Evolutionary conservation across 1,140 invertebrate genomes (phyloP), one percentile per base, ranked within the genome.

Genomic region (Subanguina moxae): DNA sequence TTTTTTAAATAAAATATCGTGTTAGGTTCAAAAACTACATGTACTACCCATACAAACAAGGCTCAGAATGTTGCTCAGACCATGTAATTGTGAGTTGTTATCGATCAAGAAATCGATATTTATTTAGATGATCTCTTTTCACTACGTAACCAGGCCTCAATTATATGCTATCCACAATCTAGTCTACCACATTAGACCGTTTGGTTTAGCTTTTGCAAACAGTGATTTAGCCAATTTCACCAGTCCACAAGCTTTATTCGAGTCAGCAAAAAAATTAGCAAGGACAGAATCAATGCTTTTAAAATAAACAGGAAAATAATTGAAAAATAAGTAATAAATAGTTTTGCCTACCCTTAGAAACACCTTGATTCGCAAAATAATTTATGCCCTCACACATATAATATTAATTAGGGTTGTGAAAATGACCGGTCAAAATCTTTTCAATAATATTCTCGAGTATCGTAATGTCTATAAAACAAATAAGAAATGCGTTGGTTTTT

Each of bases 1-100:
- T n/a, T 38, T 11, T 38, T 38, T 38, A 38, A 38, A 38, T 38
- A 38, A 38, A 38, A 38, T 38, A 11, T 38, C 11, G 87, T 71
- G 92, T 91, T 80, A 95, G 92, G 92, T 94, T 93, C 80, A 94
- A 91, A 91, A 88, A 91, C 75, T 95, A 93, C 80, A 93, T 93
- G 64, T 94, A 90, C 82, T 95, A 94, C 79, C 88, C 91, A 30
- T 88, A 88, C 57, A 88, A 91, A 82, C 90, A 92, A 87, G 90
- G 91, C 78, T 83, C 72, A 74, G 21, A 42, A 17, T 32, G 21
- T 3, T 21, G 38, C 42, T 9, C 21, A n/a, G n/a, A 52, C n/a
- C 48, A 21, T 52, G n/a, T 19, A 19, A 52, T 1, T 52, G n/a
- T 5, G n/a, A 52, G 8, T 13, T 45, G n/a, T 45, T 52, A 25